phyloP scores from a whole-genome alignment of 2,888 invertebrate genomes.

The Cheilosia grossa region DNA sequence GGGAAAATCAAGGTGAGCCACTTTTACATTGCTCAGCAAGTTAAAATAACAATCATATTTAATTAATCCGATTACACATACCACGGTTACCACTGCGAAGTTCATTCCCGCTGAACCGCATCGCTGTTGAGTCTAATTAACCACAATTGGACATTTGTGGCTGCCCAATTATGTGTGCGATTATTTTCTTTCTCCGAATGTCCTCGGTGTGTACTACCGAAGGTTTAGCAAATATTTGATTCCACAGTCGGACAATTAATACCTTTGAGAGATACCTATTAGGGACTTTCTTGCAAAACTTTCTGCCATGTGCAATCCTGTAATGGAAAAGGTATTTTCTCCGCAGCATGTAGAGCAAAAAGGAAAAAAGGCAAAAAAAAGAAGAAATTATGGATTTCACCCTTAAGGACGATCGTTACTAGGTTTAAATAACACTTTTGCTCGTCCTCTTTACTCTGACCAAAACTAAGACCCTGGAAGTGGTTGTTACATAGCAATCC shows the following conservation, averaged over 20 bases:
- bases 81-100: neutral
- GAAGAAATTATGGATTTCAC: too few species aligned
- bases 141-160: slow-evolving; percentile 40
- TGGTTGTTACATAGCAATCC: slow-evolving; percentile 31
- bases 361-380: too few species aligned
- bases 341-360: too few species aligned
- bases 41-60: slow-evolving; percentile 5
- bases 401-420: too few species aligned
- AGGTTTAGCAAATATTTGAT: slow-evolving; percentile 20
- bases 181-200: neutral
- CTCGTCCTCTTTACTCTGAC: too few species aligned
- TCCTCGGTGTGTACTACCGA: neutral
- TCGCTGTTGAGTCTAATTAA: slow-evolving; percentile 33
- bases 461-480: neutral
- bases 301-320: slow-evolving; percentile 8
- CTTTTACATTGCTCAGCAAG: neutral
- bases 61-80: slow-evolving; percentile 44
- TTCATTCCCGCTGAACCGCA: neutral
- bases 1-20: too few species aligned
- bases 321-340: too few species aligned
- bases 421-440: too few species aligned
- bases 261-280: slow-evolving; percentile 7
- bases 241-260: slow-evolving; percentile 24
- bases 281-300: slow-evolving; percentile 9
- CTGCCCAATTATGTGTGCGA: slow-evolving; percentile 13